These are phyloP conservation scores for Neodiprion virginianus DNA, from an alignment of 1,140 invertebrate species.

Conservation along the genomic window DNA sequence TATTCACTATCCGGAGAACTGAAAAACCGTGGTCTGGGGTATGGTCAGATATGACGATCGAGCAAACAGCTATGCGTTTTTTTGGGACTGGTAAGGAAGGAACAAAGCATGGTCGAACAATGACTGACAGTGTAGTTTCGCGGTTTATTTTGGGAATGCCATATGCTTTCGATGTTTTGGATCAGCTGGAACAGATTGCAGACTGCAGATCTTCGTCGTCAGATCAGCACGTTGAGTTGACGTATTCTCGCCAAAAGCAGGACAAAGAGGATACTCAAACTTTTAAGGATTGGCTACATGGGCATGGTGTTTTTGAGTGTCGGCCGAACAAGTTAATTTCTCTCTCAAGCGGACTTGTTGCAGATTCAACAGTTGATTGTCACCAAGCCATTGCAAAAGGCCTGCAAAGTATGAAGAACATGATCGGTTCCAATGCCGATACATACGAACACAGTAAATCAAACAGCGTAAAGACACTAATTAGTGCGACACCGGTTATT, in stretches of 20 bases:
- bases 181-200: conserved; percentile 45
- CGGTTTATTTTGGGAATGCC: conserved; percentile 28
- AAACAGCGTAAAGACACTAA: conserved; percentile 15
- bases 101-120: conserved; percentile 26
- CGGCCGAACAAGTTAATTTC: conserved; percentile 40
- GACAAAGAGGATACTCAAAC: conserved; percentile 46
- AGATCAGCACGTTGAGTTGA: conserved; percentile 56
- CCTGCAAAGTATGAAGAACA: conserved; percentile 19
- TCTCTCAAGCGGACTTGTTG: conserved; percentile 49
- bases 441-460: conserved; percentile 15
- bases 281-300: conserved; percentile 49
- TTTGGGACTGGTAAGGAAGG: conserved; percentile 32
- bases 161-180: conserved; percentile 26
- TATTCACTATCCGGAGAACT: conserved; percentile 41
- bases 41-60: conserved; percentile 51
- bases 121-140: conserved; percentile 27
- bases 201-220: conserved; percentile 42
- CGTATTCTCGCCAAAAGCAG: conserved; percentile 47
- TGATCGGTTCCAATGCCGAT: conserved; percentile 25
- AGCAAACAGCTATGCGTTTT: conserved; percentile 51
- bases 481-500: no score
- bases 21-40: conserved; percentile 54
- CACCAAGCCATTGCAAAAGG: conserved; percentile 50
- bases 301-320: conserved; percentile 43
- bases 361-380: conserved; percentile 49